A percentile compares a stretch with the other conserved stretches of the same genome.
phyloP scores from a whole-genome alignment of 2,888 invertebrate species.

The Ichneumon xanthorius region DNA sequence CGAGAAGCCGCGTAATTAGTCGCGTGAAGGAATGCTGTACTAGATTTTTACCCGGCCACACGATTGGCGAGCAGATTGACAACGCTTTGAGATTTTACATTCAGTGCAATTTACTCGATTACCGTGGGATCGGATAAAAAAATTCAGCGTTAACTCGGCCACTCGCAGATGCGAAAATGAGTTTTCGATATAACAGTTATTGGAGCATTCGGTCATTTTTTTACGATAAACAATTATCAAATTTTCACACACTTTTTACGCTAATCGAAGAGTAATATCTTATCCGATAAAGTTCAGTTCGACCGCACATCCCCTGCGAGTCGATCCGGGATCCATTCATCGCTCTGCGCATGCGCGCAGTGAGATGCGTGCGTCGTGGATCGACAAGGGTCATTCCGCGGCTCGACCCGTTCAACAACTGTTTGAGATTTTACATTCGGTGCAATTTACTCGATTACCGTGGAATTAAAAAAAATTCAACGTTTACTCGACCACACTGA shows the following conservation, averaged over 20 bases:
- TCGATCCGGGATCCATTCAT: too few relatives aligned
- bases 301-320: too few relatives aligned
- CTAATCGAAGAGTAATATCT: neutral
- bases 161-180: conserved; percentile 23
- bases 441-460: neutral
- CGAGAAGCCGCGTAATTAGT: neutral
- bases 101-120: neutral
- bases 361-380: too few relatives aligned
- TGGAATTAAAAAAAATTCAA: neutral
- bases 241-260: neutral
- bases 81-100: neutral
- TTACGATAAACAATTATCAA: too few relatives aligned
- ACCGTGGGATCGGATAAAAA: neutral
- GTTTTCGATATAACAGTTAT: neutral
- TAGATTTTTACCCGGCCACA: neutral
- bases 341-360: too few relatives aligned
- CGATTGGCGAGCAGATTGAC: neutral
- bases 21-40: conserved; percentile 7
- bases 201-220: too few relatives aligned
- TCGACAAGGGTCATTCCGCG: too few relatives aligned
- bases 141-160: neutral
- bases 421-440: neutral
- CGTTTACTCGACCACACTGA: neutral
- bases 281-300: too few relatives aligned
- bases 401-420: neutral